Conservation (phyloP, 2,113 vertebrate species). For the Seriola aureovittata region DNA sequence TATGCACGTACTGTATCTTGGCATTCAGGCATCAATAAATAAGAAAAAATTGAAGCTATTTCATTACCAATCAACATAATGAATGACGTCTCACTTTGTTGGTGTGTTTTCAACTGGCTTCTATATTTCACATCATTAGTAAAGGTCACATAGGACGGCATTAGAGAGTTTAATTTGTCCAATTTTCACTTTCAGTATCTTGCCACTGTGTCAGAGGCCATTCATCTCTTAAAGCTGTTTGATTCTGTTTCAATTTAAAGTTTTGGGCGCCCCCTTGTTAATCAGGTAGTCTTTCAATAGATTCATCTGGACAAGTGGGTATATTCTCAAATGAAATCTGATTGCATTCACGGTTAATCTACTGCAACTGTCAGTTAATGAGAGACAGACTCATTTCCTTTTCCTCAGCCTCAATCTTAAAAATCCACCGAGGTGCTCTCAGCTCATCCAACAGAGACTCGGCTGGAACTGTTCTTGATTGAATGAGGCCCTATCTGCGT, state of each 20-base stretch:
- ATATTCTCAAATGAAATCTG: constrained; percentile 53
- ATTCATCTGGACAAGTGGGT: constrained; percentile 35
- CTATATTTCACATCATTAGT: background rate
- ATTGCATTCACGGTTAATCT: constrained; percentile 64
- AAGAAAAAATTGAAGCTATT: too few relatives aligned
- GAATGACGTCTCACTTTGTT: too few relatives aligned
- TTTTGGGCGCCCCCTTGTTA: constrained; percentile 16
- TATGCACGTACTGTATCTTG: background rate
- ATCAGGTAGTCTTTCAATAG: constrained; percentile 26
- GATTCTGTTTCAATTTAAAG: constrained; percentile 31
- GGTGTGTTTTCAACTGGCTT: background rate
- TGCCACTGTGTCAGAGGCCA: background rate
- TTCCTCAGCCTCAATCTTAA: constrained; percentile 35
- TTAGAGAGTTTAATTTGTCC: background rate
- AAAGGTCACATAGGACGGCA: background rate
- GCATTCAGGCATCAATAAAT: background rate
- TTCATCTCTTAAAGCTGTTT: background rate
- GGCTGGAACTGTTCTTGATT: constrained; percentile 31
- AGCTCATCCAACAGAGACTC: constrained; percentile 39
- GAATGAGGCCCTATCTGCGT: constrained; percentile 31
- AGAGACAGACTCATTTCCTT: constrained; percentile 58
- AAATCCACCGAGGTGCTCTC: constrained; percentile 39
- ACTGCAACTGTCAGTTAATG: constrained; percentile 62
- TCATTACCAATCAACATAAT: too few relatives aligned
- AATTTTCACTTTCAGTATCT: background rate